phyloP scores from a whole-genome alignment of 2,797 vertebrate genomes.

The Sebastes minor region DNA sequence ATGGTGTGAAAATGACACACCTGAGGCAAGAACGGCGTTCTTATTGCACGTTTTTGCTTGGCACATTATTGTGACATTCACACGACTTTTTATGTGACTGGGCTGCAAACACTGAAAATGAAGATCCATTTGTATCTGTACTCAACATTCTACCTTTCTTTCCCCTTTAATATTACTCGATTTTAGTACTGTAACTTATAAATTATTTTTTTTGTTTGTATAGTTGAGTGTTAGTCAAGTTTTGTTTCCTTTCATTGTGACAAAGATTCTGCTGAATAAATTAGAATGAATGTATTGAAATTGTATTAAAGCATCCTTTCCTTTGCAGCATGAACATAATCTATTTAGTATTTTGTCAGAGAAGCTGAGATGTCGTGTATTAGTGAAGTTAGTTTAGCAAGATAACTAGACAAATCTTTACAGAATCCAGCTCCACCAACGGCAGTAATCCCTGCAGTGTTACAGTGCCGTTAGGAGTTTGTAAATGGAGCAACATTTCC shows the following conservation, averaged over 20 bases:
- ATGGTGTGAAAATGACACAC: no score
- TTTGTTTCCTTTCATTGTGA: not conserved
- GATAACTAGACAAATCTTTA: not conserved
- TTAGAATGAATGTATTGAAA: not conserved
- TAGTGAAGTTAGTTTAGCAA: not conserved
- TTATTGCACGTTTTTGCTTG: no score
- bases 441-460: slow-evolving; percentile 7
- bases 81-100: accelerated
- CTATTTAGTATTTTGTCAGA: not conserved
- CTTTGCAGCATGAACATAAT: not conserved
- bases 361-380: not conserved
- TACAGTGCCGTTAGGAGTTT: slow-evolving; percentile 21
- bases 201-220: accelerated
- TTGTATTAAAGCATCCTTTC: not conserved
- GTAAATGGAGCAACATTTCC: slow-evolving; percentile 46
- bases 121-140: not conserved
- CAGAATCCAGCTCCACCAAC: not conserved
- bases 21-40: accelerated
- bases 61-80: no score
- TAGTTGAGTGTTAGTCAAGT: not conserved
- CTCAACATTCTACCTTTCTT: accelerated
- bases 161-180: not conserved
- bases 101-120: not conserved
- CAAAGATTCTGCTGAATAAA: not conserved
- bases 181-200: not conserved